Evolutionary conservation across 2,113 vertebrate species (phyloP).

Genomic region (Syngnathus typhle): DNA sequence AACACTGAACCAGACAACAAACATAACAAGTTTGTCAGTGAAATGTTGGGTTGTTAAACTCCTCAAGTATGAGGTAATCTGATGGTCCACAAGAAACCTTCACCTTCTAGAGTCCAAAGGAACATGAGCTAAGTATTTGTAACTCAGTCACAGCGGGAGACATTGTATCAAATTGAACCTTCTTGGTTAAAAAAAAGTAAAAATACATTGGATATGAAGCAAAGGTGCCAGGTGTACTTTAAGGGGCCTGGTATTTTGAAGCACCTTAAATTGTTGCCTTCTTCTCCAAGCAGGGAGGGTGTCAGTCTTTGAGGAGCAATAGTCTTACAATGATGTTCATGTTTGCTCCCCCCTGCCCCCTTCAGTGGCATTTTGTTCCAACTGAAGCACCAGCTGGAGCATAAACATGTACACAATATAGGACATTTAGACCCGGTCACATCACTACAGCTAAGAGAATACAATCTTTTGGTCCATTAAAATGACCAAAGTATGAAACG

Average conservation of each 20-base stretch:
- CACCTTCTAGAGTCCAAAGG: slow-evolving; percentile 10
- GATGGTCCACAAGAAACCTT: slow-evolving; percentile 23
- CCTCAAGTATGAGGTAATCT: slow-evolving; percentile 42
- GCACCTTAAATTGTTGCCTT: slow-evolving; percentile 41
- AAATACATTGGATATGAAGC: too few relatives aligned
- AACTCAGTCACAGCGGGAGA: slow-evolving; percentile 13
- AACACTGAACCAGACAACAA: slow-evolving; percentile 10
- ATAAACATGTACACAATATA: slow-evolving; percentile 1
- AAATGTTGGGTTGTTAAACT: slow-evolving; percentile 11
- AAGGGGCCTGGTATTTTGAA: slow-evolving; percentile 22
- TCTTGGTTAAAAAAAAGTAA: slow-evolving; percentile 29
- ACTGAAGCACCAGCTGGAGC: background rate
- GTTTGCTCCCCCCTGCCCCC: background rate
- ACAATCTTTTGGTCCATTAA: slow-evolving; percentile 23
- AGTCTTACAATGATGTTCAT: background rate
- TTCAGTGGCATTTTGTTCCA: slow-evolving; percentile 15
- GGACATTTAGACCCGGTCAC: slow-evolving; percentile 16
- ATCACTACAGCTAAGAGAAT: slow-evolving; percentile 24
- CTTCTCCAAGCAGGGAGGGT: background rate
- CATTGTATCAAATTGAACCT: slow-evolving; percentile 31
- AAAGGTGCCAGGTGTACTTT: background rate
- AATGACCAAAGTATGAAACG: slow-evolving; percentile 27
- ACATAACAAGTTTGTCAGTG: slow-evolving; percentile 26
- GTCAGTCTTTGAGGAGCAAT: slow-evolving; percentile 3
- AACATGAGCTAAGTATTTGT: background rate